phyloP scores from a whole-genome alignment of 2,888 invertebrate genomes.

The Myopa testacea region DNA sequence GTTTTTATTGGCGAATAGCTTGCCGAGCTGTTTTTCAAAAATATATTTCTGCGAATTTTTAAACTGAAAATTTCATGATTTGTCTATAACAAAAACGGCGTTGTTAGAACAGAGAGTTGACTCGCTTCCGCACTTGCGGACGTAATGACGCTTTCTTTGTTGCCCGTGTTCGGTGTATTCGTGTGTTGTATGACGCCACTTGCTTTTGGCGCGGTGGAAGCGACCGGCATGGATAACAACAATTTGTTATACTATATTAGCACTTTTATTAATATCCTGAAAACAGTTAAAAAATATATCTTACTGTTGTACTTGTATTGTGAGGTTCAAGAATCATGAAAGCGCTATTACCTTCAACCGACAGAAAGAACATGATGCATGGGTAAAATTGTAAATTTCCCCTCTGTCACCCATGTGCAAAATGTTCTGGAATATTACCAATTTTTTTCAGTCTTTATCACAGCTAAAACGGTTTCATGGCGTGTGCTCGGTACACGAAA shows the following conservation, averaged over 20 bases:
- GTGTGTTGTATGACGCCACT: conserved; percentile 30
- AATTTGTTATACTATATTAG: background rate
- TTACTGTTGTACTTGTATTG: no score
- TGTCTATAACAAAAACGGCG: conserved; percentile 56
- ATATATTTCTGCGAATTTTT: conserved; percentile 42
- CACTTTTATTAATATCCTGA: background rate
- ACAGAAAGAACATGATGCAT: no score
- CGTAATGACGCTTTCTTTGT: conserved; percentile 12
- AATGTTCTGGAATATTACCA: no score
- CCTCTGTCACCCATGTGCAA: no score
- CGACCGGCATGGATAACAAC: conserved; percentile 25
- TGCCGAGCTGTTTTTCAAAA: background rate
- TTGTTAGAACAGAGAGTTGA: conserved; percentile 49
- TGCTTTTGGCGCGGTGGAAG: conserved; percentile 35
- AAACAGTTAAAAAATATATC: no score
- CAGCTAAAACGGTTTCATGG: no score
- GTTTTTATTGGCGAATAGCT: background rate
- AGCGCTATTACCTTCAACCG: no score
- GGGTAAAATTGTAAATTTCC: no score
- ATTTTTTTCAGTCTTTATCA: no score
- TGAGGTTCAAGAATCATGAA: no score
- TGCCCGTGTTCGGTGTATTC: conserved; percentile 1
- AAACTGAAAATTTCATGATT: conserved; percentile 59
- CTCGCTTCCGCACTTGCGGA: conserved; percentile 52
- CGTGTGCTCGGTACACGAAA: no score